These are phyloP conservation scores for Orthonevra nobilis DNA, from an alignment of 2,888 invertebrate genomes.

Conservation along the genomic window DNA sequence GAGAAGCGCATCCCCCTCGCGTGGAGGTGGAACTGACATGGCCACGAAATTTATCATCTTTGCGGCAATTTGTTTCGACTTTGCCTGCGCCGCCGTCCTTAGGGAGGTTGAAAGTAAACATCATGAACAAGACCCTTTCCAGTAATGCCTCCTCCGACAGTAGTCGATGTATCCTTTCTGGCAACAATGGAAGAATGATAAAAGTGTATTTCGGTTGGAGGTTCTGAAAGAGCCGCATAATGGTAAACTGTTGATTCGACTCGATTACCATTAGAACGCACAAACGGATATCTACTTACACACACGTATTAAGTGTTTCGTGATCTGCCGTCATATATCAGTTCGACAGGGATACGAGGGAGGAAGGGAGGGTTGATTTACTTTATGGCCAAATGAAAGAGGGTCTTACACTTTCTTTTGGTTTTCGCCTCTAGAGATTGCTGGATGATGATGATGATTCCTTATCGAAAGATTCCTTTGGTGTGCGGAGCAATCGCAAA, in stretches of 20 bases:
- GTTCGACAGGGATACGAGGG: conserved; percentile 33
- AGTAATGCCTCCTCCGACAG: too few species aligned
- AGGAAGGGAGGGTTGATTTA: conserved; percentile 42
- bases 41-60: conserved; percentile 49
- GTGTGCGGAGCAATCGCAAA: conserved; percentile 50
- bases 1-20: background rate
- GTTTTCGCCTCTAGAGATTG: conserved; percentile 7
- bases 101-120: background rate
- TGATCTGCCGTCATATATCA: conserved; percentile 61
- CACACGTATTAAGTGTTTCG: conserved; percentile 58
- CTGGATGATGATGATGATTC: conserved; percentile 24
- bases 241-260: conserved; percentile 60
- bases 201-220: background rate
- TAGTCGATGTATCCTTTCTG: too few species aligned
- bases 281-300: conserved; percentile 28
- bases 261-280: conserved; percentile 55
- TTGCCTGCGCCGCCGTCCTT: background rate
- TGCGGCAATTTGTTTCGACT: conserved; percentile 36
- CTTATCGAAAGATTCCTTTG: conserved; percentile 2
- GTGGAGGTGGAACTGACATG: background rate
- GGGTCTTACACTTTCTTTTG: conserved; percentile 8
- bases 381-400: conserved; percentile 49
- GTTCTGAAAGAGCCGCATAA: background rate
- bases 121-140: too few species aligned
- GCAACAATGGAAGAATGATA: background rate